A percentile compares a stretch with the other conserved stretches of the same genome.
phyloP scores from a whole-genome alignment of 2,888 invertebrate genomes.

The Drosophila paranaensis region DNA sequence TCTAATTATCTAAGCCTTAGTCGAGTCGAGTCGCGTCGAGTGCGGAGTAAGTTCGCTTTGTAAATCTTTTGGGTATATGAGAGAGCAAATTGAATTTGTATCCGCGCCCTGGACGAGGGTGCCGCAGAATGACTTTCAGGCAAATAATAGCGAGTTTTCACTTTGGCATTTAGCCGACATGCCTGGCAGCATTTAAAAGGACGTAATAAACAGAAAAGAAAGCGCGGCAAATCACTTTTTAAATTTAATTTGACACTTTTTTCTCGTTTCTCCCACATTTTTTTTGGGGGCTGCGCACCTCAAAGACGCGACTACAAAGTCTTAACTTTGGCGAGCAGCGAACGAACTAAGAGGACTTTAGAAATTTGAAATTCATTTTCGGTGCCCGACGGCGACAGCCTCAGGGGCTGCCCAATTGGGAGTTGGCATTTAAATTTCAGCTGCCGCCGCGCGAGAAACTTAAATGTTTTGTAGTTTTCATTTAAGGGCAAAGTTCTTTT shows the following conservation, averaged over 20 bases:
- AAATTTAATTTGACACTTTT: slow-evolving; percentile 79
- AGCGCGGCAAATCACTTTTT: slow-evolving; percentile 76
- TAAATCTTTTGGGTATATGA: slow-evolving; percentile 2
- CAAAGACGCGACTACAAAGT: slow-evolving; percentile 74
- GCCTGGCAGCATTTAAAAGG: slow-evolving; percentile 62
- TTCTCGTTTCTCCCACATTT: slow-evolving; percentile 50
- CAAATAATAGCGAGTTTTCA: slow-evolving; percentile 54
- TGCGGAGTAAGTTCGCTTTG: background rate
- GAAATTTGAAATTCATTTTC: slow-evolving; percentile 65
- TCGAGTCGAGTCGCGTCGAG: background rate
- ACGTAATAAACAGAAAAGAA: slow-evolving; percentile 43
- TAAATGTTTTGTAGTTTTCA: slow-evolving; percentile 77
- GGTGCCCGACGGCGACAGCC: slow-evolving; percentile 39
- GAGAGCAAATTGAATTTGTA: slow-evolving; percentile 5
- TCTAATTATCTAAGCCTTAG: slow-evolving; percentile 6
- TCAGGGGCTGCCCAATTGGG: slow-evolving; percentile 35
- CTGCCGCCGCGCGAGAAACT: slow-evolving; percentile 53
- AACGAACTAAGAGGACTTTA: slow-evolving; percentile 24
- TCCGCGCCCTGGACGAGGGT: background rate
- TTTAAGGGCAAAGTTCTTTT: slow-evolving; percentile 68
- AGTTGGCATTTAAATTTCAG: slow-evolving; percentile 67
- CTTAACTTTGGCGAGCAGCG: slow-evolving; percentile 58
- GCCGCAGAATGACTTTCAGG: slow-evolving; percentile 26
- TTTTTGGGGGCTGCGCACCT: slow-evolving; percentile 41
- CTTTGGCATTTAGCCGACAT: slow-evolving; percentile 58